These are phyloP conservation scores for Trachelus stipa DNA, from an alignment of 2,888 invertebrate species.

Conservation along the genomic window DNA sequence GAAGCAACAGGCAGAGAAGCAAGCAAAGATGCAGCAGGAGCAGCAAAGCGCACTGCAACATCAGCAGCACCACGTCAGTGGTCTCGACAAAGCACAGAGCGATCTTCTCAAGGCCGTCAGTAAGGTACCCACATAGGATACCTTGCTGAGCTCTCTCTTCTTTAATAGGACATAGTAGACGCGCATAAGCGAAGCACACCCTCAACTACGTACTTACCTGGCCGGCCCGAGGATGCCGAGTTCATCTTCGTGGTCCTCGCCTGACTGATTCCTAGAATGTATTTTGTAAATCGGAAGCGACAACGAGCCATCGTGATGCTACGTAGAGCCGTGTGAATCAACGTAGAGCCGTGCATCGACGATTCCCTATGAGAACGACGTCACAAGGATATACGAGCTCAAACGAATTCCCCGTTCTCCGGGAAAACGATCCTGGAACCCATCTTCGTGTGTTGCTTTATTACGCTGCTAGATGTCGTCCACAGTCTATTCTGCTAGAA, in stretches of 20 bases:
- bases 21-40: slow-evolving; percentile 81
- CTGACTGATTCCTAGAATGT: slow-evolving; percentile 65
- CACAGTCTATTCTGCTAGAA: not conserved
- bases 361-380: not conserved
- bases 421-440: not conserved
- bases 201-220: slow-evolving; percentile 64
- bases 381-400: not conserved
- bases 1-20: slow-evolving; percentile 89
- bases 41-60: slow-evolving; percentile 77
- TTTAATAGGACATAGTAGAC: slow-evolving; percentile 43
- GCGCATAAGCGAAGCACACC: slow-evolving; percentile 32
- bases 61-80: slow-evolving; percentile 80
- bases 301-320: slow-evolving; percentile 13
- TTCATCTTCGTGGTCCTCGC: slow-evolving; percentile 39
- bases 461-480: not conserved
- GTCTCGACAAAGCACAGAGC: slow-evolving; percentile 79
- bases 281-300: slow-evolving; percentile 44
- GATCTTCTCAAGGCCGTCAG: slow-evolving; percentile 82
- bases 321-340: not conserved
- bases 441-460: not conserved
- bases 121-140: slow-evolving; percentile 82
- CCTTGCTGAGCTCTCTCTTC: slow-evolving; percentile 45
- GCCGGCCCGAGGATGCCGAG: slow-evolving; percentile 38
- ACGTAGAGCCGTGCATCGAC: not conserved
- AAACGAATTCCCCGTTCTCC: not conserved